A percentile compares a stretch with the other conserved stretches of the same genome.
These are phyloP conservation scores for Ovis canadensis DNA, from an alignment of 2,113 vertebrate genomes.

Conservation along the genomic window DNA sequence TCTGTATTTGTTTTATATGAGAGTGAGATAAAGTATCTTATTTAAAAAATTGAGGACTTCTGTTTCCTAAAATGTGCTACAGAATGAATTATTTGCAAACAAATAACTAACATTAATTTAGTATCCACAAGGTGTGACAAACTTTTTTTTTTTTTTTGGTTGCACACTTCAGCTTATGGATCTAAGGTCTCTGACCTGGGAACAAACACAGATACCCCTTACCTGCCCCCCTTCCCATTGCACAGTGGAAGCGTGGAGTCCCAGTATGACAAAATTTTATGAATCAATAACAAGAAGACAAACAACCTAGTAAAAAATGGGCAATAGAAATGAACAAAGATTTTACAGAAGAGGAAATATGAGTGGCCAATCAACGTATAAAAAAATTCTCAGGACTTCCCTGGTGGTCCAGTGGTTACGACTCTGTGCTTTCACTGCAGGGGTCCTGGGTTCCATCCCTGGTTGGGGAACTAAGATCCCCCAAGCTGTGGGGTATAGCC, in stretches of 20 bases:
- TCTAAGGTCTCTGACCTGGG: not conserved
- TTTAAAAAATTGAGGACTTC: not conserved
- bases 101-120: not conserved
- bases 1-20: not conserved
- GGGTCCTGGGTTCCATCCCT: not conserved
- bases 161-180: not conserved
- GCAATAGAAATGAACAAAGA: not conserved
- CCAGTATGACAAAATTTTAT: not conserved
- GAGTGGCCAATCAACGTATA: not conserved
- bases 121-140: not conserved
- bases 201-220: not conserved
- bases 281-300: not conserved
- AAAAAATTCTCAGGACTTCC: not conserved
- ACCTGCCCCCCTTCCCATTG: not conserved
- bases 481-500: not conserved
- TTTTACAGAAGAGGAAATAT: not conserved
- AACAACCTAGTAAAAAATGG: not conserved
- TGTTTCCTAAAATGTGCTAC: not conserved
- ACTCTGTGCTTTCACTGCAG: not conserved
- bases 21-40: not conserved
- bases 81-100: not conserved
- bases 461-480: not conserved
- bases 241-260: not conserved
- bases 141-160: not conserved
- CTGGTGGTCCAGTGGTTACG: not conserved